A percentile compares a stretch with the other conserved stretches of the same genome.
These are phyloP conservation scores for Alcedo quadribrachys DNA, from an alignment of 2,797 vertebrate species.

Conservation along the genomic window DNA sequence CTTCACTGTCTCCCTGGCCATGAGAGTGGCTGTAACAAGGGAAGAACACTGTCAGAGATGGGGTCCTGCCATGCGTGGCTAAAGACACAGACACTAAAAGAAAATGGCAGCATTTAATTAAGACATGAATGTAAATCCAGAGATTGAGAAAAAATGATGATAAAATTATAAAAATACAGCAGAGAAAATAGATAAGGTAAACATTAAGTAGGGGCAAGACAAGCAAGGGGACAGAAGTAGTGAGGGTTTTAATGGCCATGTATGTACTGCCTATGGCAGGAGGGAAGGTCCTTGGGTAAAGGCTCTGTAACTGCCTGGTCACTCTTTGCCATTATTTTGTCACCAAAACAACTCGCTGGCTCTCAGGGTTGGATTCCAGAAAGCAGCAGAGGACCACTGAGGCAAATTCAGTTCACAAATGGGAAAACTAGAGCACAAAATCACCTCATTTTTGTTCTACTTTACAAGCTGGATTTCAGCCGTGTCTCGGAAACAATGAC, in stretches of 20 bases:
- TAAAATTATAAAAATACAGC: background rate
- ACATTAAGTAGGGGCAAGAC: background rate
- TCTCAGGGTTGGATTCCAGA: background rate
- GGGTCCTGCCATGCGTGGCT: background rate
- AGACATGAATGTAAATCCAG: background rate
- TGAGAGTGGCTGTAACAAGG: fast-evolving
- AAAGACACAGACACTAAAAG: background rate
- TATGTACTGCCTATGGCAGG: background rate
- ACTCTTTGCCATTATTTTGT: background rate
- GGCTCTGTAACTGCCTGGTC: background rate
- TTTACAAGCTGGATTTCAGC: background rate
- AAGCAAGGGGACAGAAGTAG: background rate
- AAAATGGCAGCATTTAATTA: background rate
- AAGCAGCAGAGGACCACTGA: background rate
- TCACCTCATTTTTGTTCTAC: background rate
- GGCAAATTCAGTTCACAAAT: background rate
- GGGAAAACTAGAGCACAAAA: background rate
- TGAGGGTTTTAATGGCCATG: background rate
- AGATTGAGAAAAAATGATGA: background rate
- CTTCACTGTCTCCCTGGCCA: background rate
- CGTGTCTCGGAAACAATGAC: background rate
- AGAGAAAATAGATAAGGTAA: background rate
- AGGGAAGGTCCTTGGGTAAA: background rate
- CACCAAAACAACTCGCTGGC: background rate
- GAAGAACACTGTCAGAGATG: background rate